These are phyloP conservation scores for Armadillidium nasatum DNA, from an alignment of 1,140 invertebrate genomes.

Conservation along the genomic window DNA sequence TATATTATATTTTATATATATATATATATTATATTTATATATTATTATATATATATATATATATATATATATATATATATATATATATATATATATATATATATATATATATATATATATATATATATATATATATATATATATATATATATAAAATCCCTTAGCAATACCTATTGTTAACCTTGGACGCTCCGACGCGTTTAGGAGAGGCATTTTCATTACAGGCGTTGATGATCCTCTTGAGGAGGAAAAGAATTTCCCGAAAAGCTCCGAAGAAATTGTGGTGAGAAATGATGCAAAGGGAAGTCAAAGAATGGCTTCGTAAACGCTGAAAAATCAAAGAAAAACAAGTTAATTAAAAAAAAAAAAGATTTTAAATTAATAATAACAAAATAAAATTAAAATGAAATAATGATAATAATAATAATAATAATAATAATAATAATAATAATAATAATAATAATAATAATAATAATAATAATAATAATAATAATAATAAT, in stretches of 20 bases:
- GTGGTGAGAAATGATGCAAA: constrained; percentile 98
- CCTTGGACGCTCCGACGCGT: constrained; percentile 80
- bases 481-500: too few relatives aligned
- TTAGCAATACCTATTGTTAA: constrained; percentile 64
- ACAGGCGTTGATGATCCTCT: constrained; percentile 92
- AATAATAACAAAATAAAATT: too few relatives aligned
- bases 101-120: not conserved
- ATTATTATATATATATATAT: not conserved
- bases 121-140: not conserved
- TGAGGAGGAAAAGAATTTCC: constrained; percentile 91
- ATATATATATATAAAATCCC: too few relatives aligned
- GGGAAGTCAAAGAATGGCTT: constrained; percentile 89
- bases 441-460: constrained; percentile 14
- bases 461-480: not conserved
- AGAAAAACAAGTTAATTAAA: not conserved
- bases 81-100: not conserved
- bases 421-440: constrained; percentile 11
- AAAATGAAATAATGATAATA: too few relatives aligned
- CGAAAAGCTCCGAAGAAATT: constrained; percentile 97
- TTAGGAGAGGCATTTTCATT: constrained; percentile 85
- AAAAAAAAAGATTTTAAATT: too few relatives aligned
- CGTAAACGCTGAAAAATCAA: constrained; percentile 62
- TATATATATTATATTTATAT: too few relatives aligned
- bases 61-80: not conserved
- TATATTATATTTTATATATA: too few relatives aligned